Evolutionary conservation across 2,113 vertebrate species (phyloP).

Genomic region (Grammomys surdaster): DNA sequence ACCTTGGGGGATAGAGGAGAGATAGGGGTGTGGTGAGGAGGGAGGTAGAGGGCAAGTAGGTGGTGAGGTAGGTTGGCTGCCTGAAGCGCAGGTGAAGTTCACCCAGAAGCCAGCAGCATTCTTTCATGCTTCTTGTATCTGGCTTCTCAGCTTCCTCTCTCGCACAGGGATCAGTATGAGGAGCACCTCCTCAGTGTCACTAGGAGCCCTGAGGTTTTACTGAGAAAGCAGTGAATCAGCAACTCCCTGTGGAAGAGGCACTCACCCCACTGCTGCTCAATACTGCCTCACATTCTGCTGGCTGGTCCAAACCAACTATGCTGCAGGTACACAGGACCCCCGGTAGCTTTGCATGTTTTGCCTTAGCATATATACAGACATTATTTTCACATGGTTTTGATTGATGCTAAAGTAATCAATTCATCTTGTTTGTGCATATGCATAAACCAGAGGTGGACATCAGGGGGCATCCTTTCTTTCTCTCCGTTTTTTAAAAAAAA

Average conservation of each 20-base stretch:
- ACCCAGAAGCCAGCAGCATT: not conserved
- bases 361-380: not conserved
- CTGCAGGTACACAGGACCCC: not conserved
- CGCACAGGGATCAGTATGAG: fast-evolving
- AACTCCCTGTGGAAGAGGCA: not conserved
- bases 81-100: not conserved
- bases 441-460: not conserved
- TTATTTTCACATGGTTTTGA: not conserved
- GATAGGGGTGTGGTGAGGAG: too few species aligned
- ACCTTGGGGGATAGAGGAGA: not conserved
- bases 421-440: not conserved
- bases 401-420: not conserved
- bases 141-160: not conserved
- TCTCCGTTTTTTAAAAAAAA: too few species aligned
- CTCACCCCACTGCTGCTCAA: not conserved
- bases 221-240: not conserved
- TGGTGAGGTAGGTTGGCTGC: not conserved
- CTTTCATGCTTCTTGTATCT: fast-evolving
- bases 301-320: too few species aligned
- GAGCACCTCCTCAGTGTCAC: not conserved
- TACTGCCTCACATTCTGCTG: not conserved
- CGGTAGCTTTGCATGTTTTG: not conserved
- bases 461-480: not conserved
- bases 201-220: not conserved
- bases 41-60: not conserved